A percentile compares a stretch with the other conserved stretches of the same genome.
Evolutionary conservation across 1,140 invertebrate species (phyloP).

Genomic region (Neodiprion lecontei): DNA sequence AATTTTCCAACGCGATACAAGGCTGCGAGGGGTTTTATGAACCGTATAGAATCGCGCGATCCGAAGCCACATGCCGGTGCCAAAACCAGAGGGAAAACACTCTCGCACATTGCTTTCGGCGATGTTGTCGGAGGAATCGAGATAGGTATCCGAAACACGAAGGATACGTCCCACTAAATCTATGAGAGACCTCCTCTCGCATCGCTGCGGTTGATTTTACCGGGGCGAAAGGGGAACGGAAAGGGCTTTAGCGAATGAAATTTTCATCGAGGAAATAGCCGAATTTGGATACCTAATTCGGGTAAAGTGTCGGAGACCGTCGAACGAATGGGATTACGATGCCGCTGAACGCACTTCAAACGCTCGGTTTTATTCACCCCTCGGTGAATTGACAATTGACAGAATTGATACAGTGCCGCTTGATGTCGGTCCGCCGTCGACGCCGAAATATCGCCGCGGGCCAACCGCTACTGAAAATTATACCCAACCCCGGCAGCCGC

Average conservation of each 20-base stretch:
- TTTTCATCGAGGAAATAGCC: slow-evolving; percentile 29
- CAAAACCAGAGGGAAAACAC: not conserved
- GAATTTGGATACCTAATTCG: slow-evolving; percentile 45
- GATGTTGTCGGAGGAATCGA: not conserved
- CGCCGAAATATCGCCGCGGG: slow-evolving; percentile 8
- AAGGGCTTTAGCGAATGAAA: slow-evolving; percentile 37
- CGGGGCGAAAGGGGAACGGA: slow-evolving; percentile 13
- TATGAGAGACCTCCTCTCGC: slow-evolving; percentile 25
- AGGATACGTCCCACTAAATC: not conserved
- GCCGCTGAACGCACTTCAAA: slow-evolving; percentile 48
- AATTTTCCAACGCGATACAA: too few relatives aligned
- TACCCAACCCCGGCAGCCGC: not conserved
- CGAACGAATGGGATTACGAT: slow-evolving; percentile 9
- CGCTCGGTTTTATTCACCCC: slow-evolving; percentile 41
- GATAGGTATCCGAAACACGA: not conserved
- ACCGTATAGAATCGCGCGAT: not conserved
- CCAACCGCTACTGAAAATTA: slow-evolving; percentile 7
- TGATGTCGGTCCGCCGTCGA: not conserved
- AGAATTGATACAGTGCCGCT: slow-evolving; percentile 54
- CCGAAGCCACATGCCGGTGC: not conserved
- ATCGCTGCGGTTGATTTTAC: slow-evolving; percentile 8
- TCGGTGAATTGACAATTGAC: slow-evolving; percentile 60
- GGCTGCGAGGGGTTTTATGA: not conserved
- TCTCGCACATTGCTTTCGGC: not conserved
- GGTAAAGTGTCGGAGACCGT: slow-evolving; percentile 19